Evolutionary conservation across 2,797 vertebrate genomes (phyloP), one percentile per base, ranked within the genome.

Genomic region (Phataginus tetradactyla): DNA sequence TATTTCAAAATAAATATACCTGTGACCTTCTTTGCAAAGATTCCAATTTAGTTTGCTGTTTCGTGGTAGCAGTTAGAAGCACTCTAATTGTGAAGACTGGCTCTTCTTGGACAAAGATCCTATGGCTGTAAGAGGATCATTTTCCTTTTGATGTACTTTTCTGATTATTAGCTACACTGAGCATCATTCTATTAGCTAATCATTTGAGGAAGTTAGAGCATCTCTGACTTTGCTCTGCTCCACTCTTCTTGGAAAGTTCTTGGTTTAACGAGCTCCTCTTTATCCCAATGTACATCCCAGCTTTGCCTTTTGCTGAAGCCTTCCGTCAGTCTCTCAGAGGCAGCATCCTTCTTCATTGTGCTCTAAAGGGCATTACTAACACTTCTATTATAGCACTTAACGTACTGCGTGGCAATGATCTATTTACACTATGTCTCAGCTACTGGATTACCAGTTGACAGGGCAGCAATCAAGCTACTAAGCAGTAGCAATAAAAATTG

Each of bases 391-490:
- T 1, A 68, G 29, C n/a, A 51, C 17, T 96, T 80, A 66, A 72
- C 2, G 37, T 27, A 77, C 0, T 53, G 6, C 10, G 32, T 32
- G 61, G 4, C 68, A 79, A 71, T 32, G 15, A 45, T 94, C 32
- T 95, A 25, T 95, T 94, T 80, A 63, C 2, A 72, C 1, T 32
- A 25, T 84, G n/a, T n/a, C 66, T 94, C n/a, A 66, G 21, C 32
- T 55, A 68, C 25, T 81, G 49, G 45, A 49, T 86, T 75, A 83
- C 92, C 79, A 95, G 69, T 93, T 84, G 57, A 89, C 25, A 80
- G 61, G n/a, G 53, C 71, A 77, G 45, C 81, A 39, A 71, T 96
- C 55, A 90, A 75, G 37, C 57, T 74, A 75, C 90, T 59, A 95
- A 88, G 78, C 9, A 90, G 37, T 7, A 63, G 29, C 68, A 90